These are phyloP conservation scores for Drosophila kuntzei DNA, from an alignment of 2,888 invertebrate genomes.

Conservation along the genomic window DNA sequence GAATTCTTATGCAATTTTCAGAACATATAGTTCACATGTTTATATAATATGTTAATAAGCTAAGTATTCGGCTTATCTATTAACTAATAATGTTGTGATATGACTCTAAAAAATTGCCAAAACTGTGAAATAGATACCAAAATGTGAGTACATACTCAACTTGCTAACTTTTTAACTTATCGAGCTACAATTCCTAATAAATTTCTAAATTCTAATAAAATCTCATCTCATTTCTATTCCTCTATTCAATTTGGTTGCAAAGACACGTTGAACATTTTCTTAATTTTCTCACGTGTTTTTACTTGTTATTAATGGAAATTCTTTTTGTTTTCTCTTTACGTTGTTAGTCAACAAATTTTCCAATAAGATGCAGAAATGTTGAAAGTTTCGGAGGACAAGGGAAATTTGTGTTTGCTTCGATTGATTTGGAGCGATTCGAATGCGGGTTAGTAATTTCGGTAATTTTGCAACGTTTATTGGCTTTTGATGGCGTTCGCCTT, in stretches of 20 bases:
- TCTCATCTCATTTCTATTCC: neutral
- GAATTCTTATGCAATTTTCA: neutral
- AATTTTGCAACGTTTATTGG: conserved; percentile 42
- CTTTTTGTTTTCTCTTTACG: conserved; percentile 1
- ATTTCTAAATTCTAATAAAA: neutral
- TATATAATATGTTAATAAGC: neutral
- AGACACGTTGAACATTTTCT: neutral
- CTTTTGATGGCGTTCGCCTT: conserved; percentile 24
- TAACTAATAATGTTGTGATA: neutral
- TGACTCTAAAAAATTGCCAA: neutral
- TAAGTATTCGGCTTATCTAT: neutral
- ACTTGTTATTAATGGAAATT: conserved; percentile 16
- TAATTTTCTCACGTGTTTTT: conserved; percentile 14
- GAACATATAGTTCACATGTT: neutral
- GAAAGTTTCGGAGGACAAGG: neutral
- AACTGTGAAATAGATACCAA: neutral
- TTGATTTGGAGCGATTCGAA: conserved; percentile 10
- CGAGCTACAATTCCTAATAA: neutral
- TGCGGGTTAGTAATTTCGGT: conserved; percentile 27
- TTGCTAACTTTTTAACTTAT: neutral
- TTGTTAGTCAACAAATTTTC: neutral
- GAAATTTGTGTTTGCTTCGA: neutral
- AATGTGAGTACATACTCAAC: no score
- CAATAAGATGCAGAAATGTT: conserved; percentile 17
- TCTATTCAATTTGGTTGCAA: neutral